Conservation (phyloP, 2,888 invertebrate genomes). For the Amiota communis region DNA sequence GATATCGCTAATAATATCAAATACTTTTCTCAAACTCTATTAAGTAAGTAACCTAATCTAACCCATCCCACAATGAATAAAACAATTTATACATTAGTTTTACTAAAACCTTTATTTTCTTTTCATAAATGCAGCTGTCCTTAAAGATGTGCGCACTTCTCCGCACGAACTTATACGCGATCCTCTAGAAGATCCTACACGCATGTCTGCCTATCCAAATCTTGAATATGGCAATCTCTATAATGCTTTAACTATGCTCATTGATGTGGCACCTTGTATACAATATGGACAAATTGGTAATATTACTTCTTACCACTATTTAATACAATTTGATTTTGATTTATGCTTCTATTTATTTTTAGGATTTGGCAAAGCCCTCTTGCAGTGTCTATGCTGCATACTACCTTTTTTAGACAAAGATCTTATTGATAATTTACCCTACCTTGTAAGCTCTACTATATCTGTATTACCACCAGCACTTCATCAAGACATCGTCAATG, state of each 20-base stretch:
- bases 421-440: conserved; percentile 94
- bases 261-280: conserved; percentile 94
- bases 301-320: not conserved
- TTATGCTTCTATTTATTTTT: conserved; percentile 59
- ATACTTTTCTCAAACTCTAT: conserved; percentile 96
- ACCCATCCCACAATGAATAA: not conserved
- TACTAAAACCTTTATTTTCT: not conserved
- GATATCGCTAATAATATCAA: conserved; percentile 98
- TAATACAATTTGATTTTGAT: not conserved
- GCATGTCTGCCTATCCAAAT: conserved; percentile 95
- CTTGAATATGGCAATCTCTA: conserved; percentile 97
- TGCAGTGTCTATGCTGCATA: conserved; percentile 95
- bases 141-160: conserved; percentile 96
- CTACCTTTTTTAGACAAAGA: conserved; percentile 97
- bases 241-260: conserved; percentile 84
- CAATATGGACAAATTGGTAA: conserved; percentile 90
- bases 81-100: not conserved
- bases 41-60: conserved; percentile 88
- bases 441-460: conserved; percentile 93
- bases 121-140: conserved; percentile 79
- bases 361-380: conserved; percentile 94
- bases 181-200: conserved; percentile 86
- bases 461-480: conserved; percentile 91
- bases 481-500: conserved; percentile 95
- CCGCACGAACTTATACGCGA: conserved; percentile 93